Evolutionary conservation across 2,113 vertebrate genomes (phyloP).

Genomic region (Amphiprion ocellaris): DNA sequence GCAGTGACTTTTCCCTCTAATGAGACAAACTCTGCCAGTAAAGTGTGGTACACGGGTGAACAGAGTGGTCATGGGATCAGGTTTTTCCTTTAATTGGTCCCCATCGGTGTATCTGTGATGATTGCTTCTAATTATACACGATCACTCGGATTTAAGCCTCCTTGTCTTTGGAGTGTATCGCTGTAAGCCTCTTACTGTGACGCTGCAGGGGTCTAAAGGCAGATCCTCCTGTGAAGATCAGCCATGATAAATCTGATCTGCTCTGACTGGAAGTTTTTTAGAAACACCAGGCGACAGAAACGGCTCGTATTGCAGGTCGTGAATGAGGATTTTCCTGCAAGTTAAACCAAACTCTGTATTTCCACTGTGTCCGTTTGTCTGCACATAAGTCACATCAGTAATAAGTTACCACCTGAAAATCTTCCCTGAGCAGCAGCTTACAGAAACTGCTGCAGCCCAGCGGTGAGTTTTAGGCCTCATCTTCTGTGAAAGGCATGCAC

Average conservation of each 20-base stretch:
- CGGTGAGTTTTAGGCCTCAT: conserved; percentile 53
- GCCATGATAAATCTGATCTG: conserved; percentile 28
- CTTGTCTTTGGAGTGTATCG: conserved; percentile 6
- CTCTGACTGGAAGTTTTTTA: conserved; percentile 7
- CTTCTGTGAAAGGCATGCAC: conserved; percentile 60
- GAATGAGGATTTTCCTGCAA: not conserved
- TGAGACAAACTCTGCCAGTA: too few species aligned
- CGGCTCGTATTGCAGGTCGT: not conserved
- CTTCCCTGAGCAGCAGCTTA: not conserved
- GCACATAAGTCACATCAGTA: too few species aligned
- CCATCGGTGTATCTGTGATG: too few species aligned
- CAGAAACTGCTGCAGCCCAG: conserved; percentile 32
- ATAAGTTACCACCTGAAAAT: too few species aligned
- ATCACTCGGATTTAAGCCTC: not conserved
- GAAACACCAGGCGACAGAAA: not conserved
- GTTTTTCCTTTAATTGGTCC: too few species aligned
- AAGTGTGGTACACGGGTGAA: too few species aligned
- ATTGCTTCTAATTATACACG: not conserved
- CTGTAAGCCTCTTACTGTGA: conserved; percentile 46
- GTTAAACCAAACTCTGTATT: too few species aligned
- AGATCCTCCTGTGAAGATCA: conserved; percentile 43
- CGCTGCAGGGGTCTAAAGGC: not conserved
- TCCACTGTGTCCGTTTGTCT: too few species aligned
- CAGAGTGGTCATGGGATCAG: too few species aligned
- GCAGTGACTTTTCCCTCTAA: too few species aligned